phyloP scores from a whole-genome alignment of 2,797 vertebrate genomes.

The Numenius phaeopus region DNA sequence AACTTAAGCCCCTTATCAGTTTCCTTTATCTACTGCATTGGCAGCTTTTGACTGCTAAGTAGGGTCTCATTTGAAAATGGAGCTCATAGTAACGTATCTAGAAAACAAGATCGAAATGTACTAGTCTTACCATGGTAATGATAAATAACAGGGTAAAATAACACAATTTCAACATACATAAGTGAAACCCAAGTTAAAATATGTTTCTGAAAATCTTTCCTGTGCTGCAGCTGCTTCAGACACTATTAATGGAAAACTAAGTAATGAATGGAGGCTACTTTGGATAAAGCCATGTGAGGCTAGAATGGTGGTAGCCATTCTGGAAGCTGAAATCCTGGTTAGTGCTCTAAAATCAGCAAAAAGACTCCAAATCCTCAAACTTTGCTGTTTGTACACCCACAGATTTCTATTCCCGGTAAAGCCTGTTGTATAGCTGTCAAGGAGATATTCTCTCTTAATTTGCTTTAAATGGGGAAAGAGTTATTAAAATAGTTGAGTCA shows the following conservation, averaged over 20 bases:
- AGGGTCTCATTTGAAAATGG: background rate
- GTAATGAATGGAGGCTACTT: background rate
- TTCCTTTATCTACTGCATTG: background rate
- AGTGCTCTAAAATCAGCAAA: conserved; percentile 5
- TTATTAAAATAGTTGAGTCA: conserved; percentile 34
- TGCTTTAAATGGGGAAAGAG: conserved; percentile 37
- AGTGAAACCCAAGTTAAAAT: background rate
- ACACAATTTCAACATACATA: accelerated
- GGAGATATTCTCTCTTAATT: conserved; percentile 32
- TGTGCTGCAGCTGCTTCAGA: background rate
- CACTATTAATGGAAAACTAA: background rate
- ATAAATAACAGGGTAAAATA: background rate
- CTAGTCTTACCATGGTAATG: background rate
- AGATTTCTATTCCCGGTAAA: conserved; percentile 46
- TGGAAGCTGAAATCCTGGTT: conserved; percentile 8
- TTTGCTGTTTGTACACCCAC: conserved; percentile 42
- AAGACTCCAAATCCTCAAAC: conserved; percentile 25
- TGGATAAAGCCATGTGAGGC: background rate
- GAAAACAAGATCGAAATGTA: background rate
- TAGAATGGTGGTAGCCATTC: background rate
- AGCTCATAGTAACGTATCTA: background rate
- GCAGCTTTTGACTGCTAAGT: background rate
- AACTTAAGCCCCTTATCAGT: background rate
- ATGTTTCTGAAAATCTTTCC: background rate
- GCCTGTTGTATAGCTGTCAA: conserved; percentile 47